Evolutionary conservation across 2,113 vertebrate genomes (phyloP), one percentile per base, ranked within the genome.

Genomic region (Lycocorax pyrrhopterus): DNA sequence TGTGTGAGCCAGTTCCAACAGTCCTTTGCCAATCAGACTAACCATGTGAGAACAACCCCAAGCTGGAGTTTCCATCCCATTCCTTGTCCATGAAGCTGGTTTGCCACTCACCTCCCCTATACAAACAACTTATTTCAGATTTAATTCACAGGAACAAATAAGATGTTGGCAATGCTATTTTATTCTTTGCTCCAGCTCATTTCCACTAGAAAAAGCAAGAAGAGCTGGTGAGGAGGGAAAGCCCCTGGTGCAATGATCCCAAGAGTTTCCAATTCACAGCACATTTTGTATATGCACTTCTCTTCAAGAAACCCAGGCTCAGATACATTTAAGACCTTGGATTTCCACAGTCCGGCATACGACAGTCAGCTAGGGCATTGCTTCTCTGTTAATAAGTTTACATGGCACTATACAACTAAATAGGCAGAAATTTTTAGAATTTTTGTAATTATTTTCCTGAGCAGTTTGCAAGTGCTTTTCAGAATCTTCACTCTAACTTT

Each of bases 391-490:
- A 63, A 51, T 44, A 32, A 26, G 32, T 81, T 95, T 78, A 49
- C 72, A 56, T 13, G 69, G 64, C 26, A 74, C 64, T 68, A 37
- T 33, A 41, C 12, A 73, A 80, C 67, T 59, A 86, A 27, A 37
- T 18, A 83, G 63, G 75, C 43, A 87, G 81, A 87, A 73, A 85
- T 72, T 84, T 86, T 72, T 56, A 80, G 55, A 84, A 49, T 39
- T 84, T 81, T 84, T 67, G n/a, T 88, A 72, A 72, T 68, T 68
- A 37, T 90, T 90, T 97, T 96, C 96, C 95, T 97, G 96, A 97
- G 91, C 35, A 41, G 75, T 79, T 94, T 91, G 84, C 90, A 95
- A 88, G 66, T 16, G 7, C 72, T 90, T 95, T 91, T 86, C 78
- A 89, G 82, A 93, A 84, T 41, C 72, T 59, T 84, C 64, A 56